Base-by-base conservation (phyloP, 2,888 invertebrate genomes). In the Ichneumon xanthorius region DNA sequence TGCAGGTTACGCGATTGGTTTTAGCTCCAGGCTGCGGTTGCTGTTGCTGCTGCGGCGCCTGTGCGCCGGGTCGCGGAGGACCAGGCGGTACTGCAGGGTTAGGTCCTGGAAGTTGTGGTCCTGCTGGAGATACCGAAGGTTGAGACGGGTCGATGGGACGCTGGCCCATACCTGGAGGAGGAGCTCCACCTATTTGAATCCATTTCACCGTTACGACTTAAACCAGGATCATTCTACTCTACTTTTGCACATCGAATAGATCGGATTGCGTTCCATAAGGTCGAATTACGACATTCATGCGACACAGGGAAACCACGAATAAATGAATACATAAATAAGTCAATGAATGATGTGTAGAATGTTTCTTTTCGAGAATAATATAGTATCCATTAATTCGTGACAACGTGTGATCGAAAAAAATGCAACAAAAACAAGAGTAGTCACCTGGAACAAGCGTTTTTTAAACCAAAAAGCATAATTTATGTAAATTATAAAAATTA, bases 1-100 rank as follows among this genome's bases (percentile, higher is more conserved):
- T 95, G 9, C 98, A 97, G 0, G 99, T 99, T 4, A 99, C 95
- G 58, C 98, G 96, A 91, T 97, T 97, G 82, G 97, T 97, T 91
- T 97, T 97, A 0, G 96, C 83, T 33, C 92, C 91, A 19, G 92
- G 90, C 63, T 91, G 95, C 84, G 96, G 96, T 3, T 96, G 96
- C 82, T 92, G 89, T 55, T 86, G 88, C 16, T 89, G 90, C n/a
- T 89, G 90, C 16, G 87, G 87, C 7, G 88, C 87, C 6, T 87
- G 88, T 6, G 91, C 89, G 11, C 91, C 91, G 6, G 91, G 90
- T 80, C 93, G 90, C 40, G 90, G 91, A 14, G 91, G 88, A 67
- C 90, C 91, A 14, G 88, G 68, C 11, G 90, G 88, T 30, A 92
- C 92, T 48, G 92, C 88, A 70, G 89, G 89, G 77, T 91, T 90